Percentiles rank a stretch among this genome's conserved stretches.
phyloP scores from a whole-genome alignment of 2,113 vertebrate species.

The Formicarius rufipectus region DNA sequence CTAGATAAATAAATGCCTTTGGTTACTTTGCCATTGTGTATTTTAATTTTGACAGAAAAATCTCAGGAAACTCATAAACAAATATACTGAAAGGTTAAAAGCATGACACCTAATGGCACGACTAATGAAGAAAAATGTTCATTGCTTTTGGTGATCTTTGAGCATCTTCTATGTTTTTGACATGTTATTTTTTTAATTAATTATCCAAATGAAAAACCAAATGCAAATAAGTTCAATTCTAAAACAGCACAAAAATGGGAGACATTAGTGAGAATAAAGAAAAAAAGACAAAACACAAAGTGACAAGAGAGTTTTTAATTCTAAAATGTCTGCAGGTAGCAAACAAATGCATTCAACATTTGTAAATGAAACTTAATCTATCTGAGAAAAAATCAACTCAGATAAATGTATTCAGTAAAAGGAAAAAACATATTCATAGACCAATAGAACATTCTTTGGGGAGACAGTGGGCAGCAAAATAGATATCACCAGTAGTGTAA shows the following conservation, averaged over 20 bases:
- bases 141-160: not conserved
- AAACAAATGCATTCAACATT: not conserved
- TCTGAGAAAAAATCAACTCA: slow-evolving; percentile 1
- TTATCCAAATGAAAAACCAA: not conserved
- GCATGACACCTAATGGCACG: not conserved
- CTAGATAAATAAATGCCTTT: not conserved
- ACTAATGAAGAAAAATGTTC: not conserved
- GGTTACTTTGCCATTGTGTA: not conserved
- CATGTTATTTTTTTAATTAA: not conserved
- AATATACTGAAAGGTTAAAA: not conserved
- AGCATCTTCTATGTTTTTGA: not conserved
- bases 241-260: not conserved
- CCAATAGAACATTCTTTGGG: not conserved
- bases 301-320: not conserved
- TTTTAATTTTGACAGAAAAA: not conserved
- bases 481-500: not conserved
- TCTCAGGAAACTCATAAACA: not conserved
- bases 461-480: not conserved
- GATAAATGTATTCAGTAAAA: not conserved
- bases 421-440: not conserved
- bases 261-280: not conserved
- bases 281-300: not conserved
- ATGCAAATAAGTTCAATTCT: not conserved
- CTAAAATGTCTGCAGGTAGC: not conserved
- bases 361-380: not conserved